Evolutionary conservation across 2,888 invertebrate species (phyloP).

Genomic region (Ennomos erosarius): DNA sequence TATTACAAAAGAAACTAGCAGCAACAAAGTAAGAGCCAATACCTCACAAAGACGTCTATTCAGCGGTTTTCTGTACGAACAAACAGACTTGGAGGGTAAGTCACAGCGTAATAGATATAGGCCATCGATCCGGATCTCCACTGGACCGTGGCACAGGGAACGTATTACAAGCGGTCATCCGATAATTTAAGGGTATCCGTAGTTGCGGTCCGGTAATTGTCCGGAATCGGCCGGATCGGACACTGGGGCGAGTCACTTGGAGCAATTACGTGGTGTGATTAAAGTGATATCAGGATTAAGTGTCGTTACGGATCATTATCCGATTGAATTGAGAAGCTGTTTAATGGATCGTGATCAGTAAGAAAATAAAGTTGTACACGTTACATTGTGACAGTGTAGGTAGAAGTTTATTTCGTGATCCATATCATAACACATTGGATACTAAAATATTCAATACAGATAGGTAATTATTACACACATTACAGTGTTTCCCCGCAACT

Average conservation of each 20-base stretch:
- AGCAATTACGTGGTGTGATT: conserved; percentile 50
- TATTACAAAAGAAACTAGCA: no score
- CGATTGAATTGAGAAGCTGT: conserved; percentile 22
- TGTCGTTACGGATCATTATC: conserved; percentile 34
- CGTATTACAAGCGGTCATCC: conserved; percentile 65
- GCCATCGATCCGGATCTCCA: conserved; percentile 48
- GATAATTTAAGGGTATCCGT: conserved; percentile 63
- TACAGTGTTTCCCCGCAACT: no score
- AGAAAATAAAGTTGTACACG: no score
- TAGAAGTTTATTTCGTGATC: no score
- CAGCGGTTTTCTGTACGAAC: conserved; percentile 21
- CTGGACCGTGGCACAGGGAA: conserved; percentile 52
- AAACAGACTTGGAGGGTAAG: conserved; percentile 20
- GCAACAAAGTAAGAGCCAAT: conserved; percentile 7
- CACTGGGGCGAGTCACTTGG: conserved; percentile 50
- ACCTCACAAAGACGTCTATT: conserved; percentile 8
- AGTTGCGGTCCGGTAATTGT: conserved; percentile 39
- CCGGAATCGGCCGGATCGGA: conserved; percentile 53
- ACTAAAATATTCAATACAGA: no score
- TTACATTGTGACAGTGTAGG: no score
- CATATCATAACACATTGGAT: no score
- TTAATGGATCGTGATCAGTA: neutral
- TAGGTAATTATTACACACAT: no score
- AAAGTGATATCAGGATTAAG: conserved; percentile 41
- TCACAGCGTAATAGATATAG: conserved; percentile 23